Evolutionary conservation across 2,888 invertebrate species (phyloP).

Genomic region (Petrophora chlorosata): DNA sequence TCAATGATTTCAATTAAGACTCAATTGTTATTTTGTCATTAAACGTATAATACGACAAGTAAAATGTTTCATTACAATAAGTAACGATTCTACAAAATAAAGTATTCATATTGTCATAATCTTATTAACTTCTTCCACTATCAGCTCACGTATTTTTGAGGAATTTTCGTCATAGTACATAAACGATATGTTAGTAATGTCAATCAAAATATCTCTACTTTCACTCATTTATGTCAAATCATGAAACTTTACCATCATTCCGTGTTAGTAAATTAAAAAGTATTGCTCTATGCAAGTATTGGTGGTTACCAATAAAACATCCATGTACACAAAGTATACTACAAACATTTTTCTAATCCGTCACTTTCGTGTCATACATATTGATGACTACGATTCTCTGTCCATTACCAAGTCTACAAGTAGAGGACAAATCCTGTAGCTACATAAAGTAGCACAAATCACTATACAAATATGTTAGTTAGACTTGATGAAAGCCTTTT

Average conservation of each 20-base stretch:
- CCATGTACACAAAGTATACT: constrained; percentile 32
- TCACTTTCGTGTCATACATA: constrained; percentile 3
- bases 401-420: constrained; percentile 21
- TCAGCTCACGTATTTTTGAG: constrained; percentile 23
- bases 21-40: constrained; percentile 18
- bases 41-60: constrained; percentile 8
- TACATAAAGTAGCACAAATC: constrained; percentile 21
- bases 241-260: constrained; percentile 38
- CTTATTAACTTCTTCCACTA: constrained; percentile 29
- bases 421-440: constrained; percentile 10
- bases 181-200: constrained; percentile 51
- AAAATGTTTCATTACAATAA: constrained; percentile 15
- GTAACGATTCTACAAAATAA: constrained; percentile 25
- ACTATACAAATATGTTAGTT: constrained; percentile 17
- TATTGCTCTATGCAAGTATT: constrained; percentile 55
- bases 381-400: background rate
- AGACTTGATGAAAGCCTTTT: constrained; percentile 17
- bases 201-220: constrained; percentile 40
- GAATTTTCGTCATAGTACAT: constrained; percentile 29
- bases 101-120: constrained; percentile 32
- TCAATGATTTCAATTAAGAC: constrained; percentile 41
- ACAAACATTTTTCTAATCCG: background rate
- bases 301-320: constrained; percentile 27
- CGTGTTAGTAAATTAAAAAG: constrained; percentile 54
- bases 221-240: constrained; percentile 39